These are phyloP conservation scores for Dasypolia templi DNA, from an alignment of 2,888 invertebrate genomes.

Conservation along the genomic window DNA sequence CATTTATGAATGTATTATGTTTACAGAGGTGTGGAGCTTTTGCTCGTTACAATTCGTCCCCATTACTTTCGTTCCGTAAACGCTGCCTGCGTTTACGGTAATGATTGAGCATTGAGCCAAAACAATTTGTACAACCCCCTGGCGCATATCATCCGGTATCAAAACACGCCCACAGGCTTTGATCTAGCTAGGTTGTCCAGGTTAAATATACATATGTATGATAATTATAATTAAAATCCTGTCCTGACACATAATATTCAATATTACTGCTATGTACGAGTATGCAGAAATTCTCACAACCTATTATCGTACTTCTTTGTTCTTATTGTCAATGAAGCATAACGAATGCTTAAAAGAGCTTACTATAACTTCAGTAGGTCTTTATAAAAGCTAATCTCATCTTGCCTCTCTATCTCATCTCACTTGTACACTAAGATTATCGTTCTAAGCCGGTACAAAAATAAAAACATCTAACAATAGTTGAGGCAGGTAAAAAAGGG, in stretches of 20 bases:
- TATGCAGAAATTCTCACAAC: neutral
- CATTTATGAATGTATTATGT: slow-evolving; percentile 2
- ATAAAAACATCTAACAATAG: slow-evolving; percentile 73
- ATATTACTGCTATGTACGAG: neutral
- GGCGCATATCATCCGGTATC: slow-evolving; percentile 20
- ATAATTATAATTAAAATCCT: neutral
- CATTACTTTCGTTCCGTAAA: too few species aligned
- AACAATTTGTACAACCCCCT: slow-evolving; percentile 28
- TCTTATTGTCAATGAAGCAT: neutral
- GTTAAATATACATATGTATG: neutral
- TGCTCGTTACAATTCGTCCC: slow-evolving; percentile 3
- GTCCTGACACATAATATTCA: neutral
- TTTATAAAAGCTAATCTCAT: neutral
- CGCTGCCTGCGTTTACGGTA: too few species aligned
- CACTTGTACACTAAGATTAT: slow-evolving; percentile 32
- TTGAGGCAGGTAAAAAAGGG: slow-evolving; percentile 80
- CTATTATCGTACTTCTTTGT: neutral
- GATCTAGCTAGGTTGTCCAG: slow-evolving; percentile 7
- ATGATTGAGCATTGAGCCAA: slow-evolving; percentile 15
- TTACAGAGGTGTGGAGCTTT: neutral
- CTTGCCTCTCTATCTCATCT: slow-evolving; percentile 11
- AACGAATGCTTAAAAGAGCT: neutral
- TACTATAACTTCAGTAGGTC: neutral
- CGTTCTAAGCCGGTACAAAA: slow-evolving; percentile 57
- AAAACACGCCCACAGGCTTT: slow-evolving; percentile 18